A percentile compares a stretch with the other conserved stretches of the same genome.
These are phyloP conservation scores for Limosa lapponica DNA, from an alignment of 2,797 vertebrate genomes.

Conservation along the genomic window DNA sequence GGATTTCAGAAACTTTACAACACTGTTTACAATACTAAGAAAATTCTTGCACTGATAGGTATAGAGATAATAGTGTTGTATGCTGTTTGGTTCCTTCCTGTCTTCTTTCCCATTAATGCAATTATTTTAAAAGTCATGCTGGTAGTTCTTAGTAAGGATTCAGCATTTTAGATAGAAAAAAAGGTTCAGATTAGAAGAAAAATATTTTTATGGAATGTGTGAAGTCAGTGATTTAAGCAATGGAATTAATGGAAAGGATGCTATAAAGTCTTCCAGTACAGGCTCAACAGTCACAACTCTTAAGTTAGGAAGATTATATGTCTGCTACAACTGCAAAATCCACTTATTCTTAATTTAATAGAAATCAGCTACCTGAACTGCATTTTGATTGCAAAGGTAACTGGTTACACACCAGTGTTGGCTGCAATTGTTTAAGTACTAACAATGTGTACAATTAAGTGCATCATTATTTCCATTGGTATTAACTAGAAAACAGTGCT, in stretches of 20 bases:
- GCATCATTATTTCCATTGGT: not conserved
- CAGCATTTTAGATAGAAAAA: not conserved
- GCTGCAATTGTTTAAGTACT: not conserved
- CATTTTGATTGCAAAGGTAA: not conserved
- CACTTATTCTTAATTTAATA: not conserved
- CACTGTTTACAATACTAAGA: not conserved
- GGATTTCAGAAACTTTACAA: slow-evolving; percentile 7
- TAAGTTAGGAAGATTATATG: not conserved
- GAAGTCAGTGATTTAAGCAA: not conserved
- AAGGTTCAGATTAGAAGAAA: not conserved
- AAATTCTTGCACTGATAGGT: not conserved
- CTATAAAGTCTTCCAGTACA: not conserved
- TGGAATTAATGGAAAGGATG: not conserved
- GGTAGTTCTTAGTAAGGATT: not conserved
- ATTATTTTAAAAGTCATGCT: not conserved
- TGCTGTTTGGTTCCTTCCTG: not conserved
- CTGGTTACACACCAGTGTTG: not conserved
- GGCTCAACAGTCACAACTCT: not conserved
- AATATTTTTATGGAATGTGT: not conserved
- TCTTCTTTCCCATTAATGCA: not conserved
- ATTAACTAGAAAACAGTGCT: not conserved
- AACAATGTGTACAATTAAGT: not conserved
- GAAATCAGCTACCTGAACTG: not conserved
- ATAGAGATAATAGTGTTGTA: not conserved
- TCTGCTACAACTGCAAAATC: not conserved